Percentiles rank a stretch among this genome's conserved stretches.
Evolutionary conservation across 2,888 invertebrate species (phyloP).

Genomic region (Metopia argyrocephala): DNA sequence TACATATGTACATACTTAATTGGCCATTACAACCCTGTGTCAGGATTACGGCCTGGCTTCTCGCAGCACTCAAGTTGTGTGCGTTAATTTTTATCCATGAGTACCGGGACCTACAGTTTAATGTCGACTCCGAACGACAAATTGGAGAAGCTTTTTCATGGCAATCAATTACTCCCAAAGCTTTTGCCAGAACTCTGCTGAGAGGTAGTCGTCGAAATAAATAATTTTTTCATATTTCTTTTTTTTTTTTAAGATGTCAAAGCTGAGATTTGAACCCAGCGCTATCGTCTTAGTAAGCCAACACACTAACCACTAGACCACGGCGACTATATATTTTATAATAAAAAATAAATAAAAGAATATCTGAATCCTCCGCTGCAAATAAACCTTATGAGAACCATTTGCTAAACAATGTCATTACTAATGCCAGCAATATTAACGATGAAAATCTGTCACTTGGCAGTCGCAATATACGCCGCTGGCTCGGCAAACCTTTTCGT

Average conservation of each 20-base stretch:
- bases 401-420: slow-evolving; percentile 55
- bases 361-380: neutral
- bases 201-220: neutral
- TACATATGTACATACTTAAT: too few relatives aligned
- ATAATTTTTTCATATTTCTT: too few relatives aligned
- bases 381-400: slow-evolving; percentile 45
- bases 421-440: slow-evolving; percentile 42
- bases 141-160: neutral
- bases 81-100: neutral
- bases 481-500: slow-evolving; percentile 91
- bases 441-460: slow-evolving; percentile 79
- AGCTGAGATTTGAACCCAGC: neutral
- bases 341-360: too few relatives aligned
- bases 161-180: neutral
- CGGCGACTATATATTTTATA: neutral
- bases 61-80: neutral
- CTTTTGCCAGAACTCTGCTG: neutral
- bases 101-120: neutral
- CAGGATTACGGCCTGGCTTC: neutral
- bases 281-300: neutral
- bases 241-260: too few relatives aligned
- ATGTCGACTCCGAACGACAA: too few relatives aligned
- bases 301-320: neutral
- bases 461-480: slow-evolving; percentile 84
- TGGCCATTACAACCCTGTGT: neutral